Percentiles rank a stretch among this genome's conserved stretches.
Conservation (phyloP, 2,888 invertebrate genomes). For the Gisinianus flammeolus region DNA sequence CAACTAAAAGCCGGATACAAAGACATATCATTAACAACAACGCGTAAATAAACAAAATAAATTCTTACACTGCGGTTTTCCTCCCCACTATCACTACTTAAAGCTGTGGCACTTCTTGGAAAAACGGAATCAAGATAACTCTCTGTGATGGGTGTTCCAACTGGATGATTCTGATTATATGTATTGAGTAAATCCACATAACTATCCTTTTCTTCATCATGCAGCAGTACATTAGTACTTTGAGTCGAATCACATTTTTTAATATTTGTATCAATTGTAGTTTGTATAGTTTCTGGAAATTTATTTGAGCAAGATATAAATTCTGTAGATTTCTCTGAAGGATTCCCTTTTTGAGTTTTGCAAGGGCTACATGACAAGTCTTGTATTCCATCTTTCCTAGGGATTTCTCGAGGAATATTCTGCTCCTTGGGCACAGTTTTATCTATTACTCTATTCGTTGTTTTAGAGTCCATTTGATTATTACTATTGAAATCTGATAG, state of each 20-base stretch:
- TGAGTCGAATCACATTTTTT: neutral
- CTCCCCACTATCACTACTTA: slow-evolving; percentile 14
- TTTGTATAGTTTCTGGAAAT: too few species aligned
- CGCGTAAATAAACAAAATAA: too few species aligned
- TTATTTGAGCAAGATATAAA: neutral
- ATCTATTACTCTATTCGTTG: too few species aligned
- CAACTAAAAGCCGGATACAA: too few species aligned
- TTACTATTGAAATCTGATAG: slow-evolving; percentile 12
- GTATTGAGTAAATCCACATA: slow-evolving; percentile 28
- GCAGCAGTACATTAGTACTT: too few species aligned
- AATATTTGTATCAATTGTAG: neutral
- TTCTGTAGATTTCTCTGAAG: neutral
- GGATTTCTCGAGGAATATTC: neutral
- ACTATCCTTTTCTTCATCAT: slow-evolving; percentile 8
- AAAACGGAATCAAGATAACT: slow-evolving; percentile 40
- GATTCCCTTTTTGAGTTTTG: too few species aligned
- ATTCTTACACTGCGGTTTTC: slow-evolving; percentile 47
- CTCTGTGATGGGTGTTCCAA: slow-evolving; percentile 36
- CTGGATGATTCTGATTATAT: slow-evolving; percentile 24
- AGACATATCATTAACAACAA: too few species aligned
- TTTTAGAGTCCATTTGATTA: neutral
- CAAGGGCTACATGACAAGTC: neutral
- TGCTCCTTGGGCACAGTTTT: neutral
- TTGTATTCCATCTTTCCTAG: neutral
- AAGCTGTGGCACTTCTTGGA: neutral